Conservation (phyloP, 2,888 invertebrate species). For the Melanchra persicariae region DNA sequence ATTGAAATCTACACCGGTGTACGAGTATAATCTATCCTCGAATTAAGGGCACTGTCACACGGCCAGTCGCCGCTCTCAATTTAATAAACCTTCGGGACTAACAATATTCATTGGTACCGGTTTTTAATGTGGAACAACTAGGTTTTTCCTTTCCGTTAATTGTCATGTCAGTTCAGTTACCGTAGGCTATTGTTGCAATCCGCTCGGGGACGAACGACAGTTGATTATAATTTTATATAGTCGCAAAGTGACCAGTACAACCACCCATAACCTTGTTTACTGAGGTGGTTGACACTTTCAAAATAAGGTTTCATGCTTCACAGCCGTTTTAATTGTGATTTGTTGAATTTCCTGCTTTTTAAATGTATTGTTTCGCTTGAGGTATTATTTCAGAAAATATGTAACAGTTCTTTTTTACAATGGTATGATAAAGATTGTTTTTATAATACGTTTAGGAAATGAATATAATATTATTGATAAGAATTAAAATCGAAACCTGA, state of each 20-base stretch:
- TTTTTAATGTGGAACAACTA: constrained; percentile 68
- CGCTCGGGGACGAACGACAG: constrained; percentile 54
- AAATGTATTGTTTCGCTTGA: constrained; percentile 31
- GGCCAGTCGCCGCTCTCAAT: constrained; percentile 47
- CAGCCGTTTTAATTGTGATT: constrained; percentile 42
- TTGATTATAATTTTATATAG: constrained; percentile 30
- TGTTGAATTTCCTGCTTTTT: constrained; percentile 44
- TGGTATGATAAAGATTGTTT: constrained; percentile 9
- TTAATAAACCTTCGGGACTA: constrained; percentile 59
- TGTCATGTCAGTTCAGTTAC: constrained; percentile 73
- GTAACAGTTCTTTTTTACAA: not conserved
- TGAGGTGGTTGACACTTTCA: constrained; percentile 58
- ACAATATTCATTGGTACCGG: constrained; percentile 65
- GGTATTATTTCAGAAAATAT: constrained; percentile 8
- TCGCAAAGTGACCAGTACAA: constrained; percentile 6
- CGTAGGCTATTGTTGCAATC: constrained; percentile 59
- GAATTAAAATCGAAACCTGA: constrained; percentile 16
- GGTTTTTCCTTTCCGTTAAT: constrained; percentile 82
- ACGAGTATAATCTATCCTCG: constrained; percentile 55
- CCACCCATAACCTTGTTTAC: constrained; percentile 37
- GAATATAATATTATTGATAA: constrained; percentile 21
- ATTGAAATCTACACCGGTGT: constrained; percentile 56
- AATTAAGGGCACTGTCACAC: constrained; percentile 60
- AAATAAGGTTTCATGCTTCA: constrained; percentile 48
- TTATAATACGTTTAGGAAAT: not conserved